Base-by-base conservation (phyloP, 2,888 invertebrate species). In the Aethes cnicana region DNA sequence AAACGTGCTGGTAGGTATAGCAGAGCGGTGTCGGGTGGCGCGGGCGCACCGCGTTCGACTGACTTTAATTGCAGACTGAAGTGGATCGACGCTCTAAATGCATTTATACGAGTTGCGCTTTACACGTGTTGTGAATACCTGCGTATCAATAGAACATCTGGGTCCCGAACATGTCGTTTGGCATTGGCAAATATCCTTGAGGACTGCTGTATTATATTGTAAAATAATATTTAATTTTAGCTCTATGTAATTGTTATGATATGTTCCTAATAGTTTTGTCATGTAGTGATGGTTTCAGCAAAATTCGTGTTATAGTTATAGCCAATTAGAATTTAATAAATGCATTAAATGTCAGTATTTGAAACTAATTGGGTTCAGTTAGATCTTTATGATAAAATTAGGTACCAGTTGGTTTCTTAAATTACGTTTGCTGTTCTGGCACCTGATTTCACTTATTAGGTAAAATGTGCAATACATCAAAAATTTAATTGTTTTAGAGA, bases 231-330 rank as follows among this genome's bases (percentile, higher is more conserved):
- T 78, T 81, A 84, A 75, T 70, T 72, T 79, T 78, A 74, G 72
- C 71, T 63, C 84, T 79, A 84, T 84, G 81, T 84, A 81, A 80
- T 78, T 81, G 79, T 84, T 84, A 77, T 68, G 62, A 66, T 85
- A 86, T 84, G 88, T 89, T 89, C 88, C 89, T 89, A 88, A 85
- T 83, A 79, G 78, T 77, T 77, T 81, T 68, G 69, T 78, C 77
- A 74, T 60, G 77, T 83, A 80, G 78, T 73, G 69, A 72, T 74
- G 74, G 70, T 77, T 79, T 77, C 74, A 64, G 69, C 68, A 72
- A 69, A 70, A 71, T 72, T 71, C 68, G 67, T 72, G 69, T 74
- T 75, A 68, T 69, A 63, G 59, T 57, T 63, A 53, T 72, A 74
- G 69, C 58, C 59, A 62, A 62, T 62, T 73, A 72, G 70, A 57